Conservation (phyloP, 2,888 invertebrate genomes). For the Griposia aprilina region DNA sequence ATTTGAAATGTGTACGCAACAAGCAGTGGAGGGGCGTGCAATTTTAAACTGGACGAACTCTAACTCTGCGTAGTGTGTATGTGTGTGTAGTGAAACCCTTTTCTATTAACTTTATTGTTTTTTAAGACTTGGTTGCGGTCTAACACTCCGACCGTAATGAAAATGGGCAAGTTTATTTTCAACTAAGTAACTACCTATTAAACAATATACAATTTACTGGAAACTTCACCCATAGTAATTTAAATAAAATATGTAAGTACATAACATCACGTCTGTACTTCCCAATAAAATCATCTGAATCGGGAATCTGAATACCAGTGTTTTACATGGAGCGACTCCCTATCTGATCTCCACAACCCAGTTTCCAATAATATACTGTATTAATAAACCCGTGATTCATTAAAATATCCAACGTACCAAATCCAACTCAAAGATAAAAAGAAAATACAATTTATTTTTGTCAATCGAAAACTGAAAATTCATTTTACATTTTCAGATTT, state of each 20-base stretch:
- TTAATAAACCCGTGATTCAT: neutral
- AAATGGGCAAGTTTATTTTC: conserved; percentile 7
- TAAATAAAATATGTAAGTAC: too few species aligned
- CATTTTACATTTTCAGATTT: conserved; percentile 16
- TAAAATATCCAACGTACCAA: neutral
- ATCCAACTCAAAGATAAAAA: neutral
- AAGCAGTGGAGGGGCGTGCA: too few species aligned
- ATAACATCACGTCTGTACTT: neutral
- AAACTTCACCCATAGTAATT: too few species aligned
- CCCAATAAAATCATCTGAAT: too few species aligned
- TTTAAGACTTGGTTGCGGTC: neutral
- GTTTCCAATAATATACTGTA: neutral
- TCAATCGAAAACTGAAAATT: conserved; percentile 5
- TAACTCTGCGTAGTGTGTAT: neutral
- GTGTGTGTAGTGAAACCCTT: neutral
- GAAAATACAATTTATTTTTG: neutral
- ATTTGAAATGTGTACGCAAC: too few species aligned
- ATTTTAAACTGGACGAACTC: too few species aligned
- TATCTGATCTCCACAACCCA: neutral
- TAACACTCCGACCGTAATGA: neutral
- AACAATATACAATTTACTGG: neutral
- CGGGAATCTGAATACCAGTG: neutral
- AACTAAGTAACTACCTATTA: neutral
- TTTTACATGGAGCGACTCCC: neutral
- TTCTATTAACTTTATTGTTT: neutral